Base-by-base conservation (phyloP, 2,113 vertebrate genomes). In the Indicator indicator region DNA sequence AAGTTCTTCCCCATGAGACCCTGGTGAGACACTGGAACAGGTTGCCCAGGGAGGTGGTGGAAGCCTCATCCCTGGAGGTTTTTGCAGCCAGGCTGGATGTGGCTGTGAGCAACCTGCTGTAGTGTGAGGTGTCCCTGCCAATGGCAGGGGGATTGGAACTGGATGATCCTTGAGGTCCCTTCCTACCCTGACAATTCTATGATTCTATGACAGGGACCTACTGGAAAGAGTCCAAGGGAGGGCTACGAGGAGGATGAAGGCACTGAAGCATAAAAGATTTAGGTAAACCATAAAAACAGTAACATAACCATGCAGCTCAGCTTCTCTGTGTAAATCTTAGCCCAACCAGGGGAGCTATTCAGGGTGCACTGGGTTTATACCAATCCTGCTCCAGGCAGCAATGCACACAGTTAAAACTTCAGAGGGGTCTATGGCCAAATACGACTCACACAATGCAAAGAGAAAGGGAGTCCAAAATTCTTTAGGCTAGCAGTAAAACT, bases 341-440 rank as follows among this genome's bases (percentile, higher is more conserved):
- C 70, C 17, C 38, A 90, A 88, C 89, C 6, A 64, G 21, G 63
- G 77, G 63, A 83, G 21, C 55, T 83, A 80, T 81, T 86, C 62
- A 86, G 38, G 64, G 38, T 56, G 54, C 54, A 71, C 5, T 64
- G 58, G 60, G 11, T 83, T 86, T 75, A 50, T 75, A 60, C 56
- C 78, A 71, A 81, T 93, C 75, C 17, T 68, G 9, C 81, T 86
- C 83, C 69, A 88, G 62, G 36, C 16, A 30, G 44, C 72, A 64
- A 82, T 64, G 38, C 30, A 92, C 48, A 81, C 26, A 81, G 62
- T 20, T 89, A 69, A 95, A 94, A 88, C 62, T 88, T 83, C 62
- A 48, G 58, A 73, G 26, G 6, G 65, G 33, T 68, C 46, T 68
- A 30, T 64, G 33, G 60, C 72, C 90, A 93, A 94, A 74, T 88